phyloP scores from a whole-genome alignment of 23 tunicate species.

The Oikopleura albicans region DNA sequence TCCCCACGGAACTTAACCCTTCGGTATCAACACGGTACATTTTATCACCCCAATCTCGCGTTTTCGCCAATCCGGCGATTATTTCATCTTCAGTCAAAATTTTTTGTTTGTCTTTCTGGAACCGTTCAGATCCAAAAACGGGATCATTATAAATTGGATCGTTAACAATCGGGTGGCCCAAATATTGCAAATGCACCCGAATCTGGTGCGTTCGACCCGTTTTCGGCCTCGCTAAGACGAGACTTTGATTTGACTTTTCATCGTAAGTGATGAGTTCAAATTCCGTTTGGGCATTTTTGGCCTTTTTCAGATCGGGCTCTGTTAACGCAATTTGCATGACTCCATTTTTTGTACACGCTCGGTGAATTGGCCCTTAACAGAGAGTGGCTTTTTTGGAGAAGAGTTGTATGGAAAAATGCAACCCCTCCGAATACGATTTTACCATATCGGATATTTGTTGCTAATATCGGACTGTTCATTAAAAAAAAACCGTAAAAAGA shows the following conservation, averaged over 20 bases:
- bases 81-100: not conserved
- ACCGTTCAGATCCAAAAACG: conserved; percentile 21
- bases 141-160: conserved; percentile 71
- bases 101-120: not conserved
- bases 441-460: too few relatives aligned
- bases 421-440: too few relatives aligned
- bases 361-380: too few relatives aligned
- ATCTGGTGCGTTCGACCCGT: conserved; percentile 96
- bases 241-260: conserved; percentile 25
- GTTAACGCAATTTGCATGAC: too few relatives aligned
- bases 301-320: not conserved
- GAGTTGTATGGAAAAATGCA: too few relatives aligned
- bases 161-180: conserved; percentile 70
- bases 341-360: too few relatives aligned
- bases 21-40: not conserved
- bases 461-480: too few relatives aligned
- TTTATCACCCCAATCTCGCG: not conserved
- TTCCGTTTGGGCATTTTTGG: not conserved
- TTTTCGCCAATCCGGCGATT: not conserved
- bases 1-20: not conserved
- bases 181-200: conserved; percentile 70
- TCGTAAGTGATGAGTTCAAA: conserved; percentile 31
- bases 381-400: too few relatives aligned
- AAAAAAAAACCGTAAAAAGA: too few relatives aligned
- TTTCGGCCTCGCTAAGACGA: not conserved